phyloP scores from a whole-genome alignment of 2,888 invertebrate genomes.

The Clostera curtula region DNA sequence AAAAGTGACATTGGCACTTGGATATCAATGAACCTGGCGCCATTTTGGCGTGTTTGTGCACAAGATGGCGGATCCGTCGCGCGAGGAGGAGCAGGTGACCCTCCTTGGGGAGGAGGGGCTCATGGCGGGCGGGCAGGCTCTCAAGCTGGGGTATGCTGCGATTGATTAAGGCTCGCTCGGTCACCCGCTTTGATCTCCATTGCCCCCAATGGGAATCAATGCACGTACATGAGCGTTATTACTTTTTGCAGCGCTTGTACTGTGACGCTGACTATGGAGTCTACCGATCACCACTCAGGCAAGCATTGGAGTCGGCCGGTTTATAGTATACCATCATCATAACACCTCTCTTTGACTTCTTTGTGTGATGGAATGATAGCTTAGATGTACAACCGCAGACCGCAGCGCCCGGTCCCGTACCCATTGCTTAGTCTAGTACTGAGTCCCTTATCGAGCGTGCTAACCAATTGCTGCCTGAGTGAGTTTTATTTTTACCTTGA shows the following conservation, averaged over 20 bases:
- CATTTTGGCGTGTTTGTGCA: constrained; percentile 72
- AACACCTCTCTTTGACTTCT: constrained; percentile 60
- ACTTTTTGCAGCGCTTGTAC: constrained; percentile 87
- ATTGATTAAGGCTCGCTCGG: constrained; percentile 47
- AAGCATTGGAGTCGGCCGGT: constrained; percentile 78
- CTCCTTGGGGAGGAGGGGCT: constrained; percentile 97
- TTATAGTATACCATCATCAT: constrained; percentile 69
- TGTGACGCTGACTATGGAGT: constrained; percentile 80
- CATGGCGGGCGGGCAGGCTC: constrained; percentile 95
- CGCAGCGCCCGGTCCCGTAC: constrained; percentile 34
- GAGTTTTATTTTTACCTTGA: constrained; percentile 51
- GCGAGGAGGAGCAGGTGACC: constrained; percentile 96
- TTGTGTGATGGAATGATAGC: constrained; percentile 71
- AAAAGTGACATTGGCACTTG: constrained; percentile 80
- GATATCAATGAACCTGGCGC: constrained; percentile 77
- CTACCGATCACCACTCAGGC: constrained; percentile 86
- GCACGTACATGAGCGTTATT: constrained; percentile 69
- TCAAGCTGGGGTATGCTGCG: constrained; percentile 95
- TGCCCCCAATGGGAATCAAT: constrained; percentile 47
- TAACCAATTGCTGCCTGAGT: constrained; percentile 75
- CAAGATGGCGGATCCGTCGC: constrained; percentile 98
- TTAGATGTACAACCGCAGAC: constrained; percentile 55
- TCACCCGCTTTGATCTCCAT: constrained; percentile 56
- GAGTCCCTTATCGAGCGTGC: constrained; percentile 53
- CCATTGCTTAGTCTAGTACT: constrained; percentile 40